Percentiles rank a stretch among this genome's conserved stretches.
These are phyloP conservation scores for Tenualosa ilisha DNA, from an alignment of 2,797 vertebrate genomes.

Conservation along the genomic window DNA sequence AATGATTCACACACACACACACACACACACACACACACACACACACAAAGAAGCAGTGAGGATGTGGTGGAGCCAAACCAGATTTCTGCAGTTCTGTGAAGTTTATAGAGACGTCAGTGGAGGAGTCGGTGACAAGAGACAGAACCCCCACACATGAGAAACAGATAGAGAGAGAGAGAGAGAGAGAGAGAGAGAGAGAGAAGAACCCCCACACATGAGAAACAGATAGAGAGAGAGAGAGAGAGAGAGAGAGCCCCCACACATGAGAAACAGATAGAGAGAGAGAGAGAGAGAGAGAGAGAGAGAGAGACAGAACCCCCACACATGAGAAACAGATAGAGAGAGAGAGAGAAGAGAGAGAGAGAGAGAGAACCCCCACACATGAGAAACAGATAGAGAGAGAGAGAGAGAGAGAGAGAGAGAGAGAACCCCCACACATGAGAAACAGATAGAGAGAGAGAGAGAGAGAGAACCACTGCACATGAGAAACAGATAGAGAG, in stretches of 20 bases:
- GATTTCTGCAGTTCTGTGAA: constrained; percentile 33
- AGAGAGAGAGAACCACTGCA: neutral
- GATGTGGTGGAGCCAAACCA: neutral
- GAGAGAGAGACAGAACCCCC: neutral
- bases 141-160: constrained; percentile 38
- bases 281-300: neutral
- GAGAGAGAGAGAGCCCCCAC: neutral
- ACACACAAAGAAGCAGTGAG: neutral
- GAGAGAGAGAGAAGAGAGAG: too few relatives aligned
- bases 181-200: constrained; percentile 27
- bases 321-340: neutral
- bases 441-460: neutral
- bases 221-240: constrained; percentile 28
- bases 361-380: neutral
- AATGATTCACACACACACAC: constrained; percentile 9
- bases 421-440: neutral
- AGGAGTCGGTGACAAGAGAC: constrained; percentile 40
- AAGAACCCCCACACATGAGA: neutral
- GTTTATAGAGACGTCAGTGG: constrained; percentile 49
- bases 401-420: neutral
- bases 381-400: neutral
- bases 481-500: constrained; percentile 17
- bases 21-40: constrained; percentile 13
- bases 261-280: constrained; percentile 26
- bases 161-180: constrained; percentile 5